Conservation (phyloP, 2,797 vertebrate genomes). For the Ctenosaura bakeri region DNA sequence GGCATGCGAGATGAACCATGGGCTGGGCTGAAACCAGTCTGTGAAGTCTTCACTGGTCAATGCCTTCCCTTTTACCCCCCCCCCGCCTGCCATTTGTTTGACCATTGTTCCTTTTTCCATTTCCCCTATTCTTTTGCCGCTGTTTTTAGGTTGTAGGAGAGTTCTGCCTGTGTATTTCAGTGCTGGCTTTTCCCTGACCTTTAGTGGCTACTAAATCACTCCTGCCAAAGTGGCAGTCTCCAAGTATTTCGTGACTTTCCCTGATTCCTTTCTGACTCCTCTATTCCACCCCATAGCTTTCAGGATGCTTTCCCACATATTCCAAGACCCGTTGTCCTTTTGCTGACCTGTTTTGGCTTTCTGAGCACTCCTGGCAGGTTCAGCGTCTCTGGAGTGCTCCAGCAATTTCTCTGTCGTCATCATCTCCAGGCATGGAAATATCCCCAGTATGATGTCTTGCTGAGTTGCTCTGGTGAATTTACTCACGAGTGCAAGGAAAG, state of each 20-base stretch:
- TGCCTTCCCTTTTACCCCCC: no score
- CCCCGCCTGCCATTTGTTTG: no score
- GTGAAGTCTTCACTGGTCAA: no score
- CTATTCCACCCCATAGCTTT: not conserved
- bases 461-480: not conserved
- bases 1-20: not conserved
- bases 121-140: not conserved
- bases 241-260: not conserved
- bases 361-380: not conserved
- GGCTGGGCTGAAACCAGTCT: no score
- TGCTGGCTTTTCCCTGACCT: not conserved
- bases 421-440: not conserved
- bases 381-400: not conserved
- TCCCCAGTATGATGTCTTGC: not conserved
- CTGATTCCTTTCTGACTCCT: not conserved
- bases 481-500: not conserved
- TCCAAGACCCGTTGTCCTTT: constrained; percentile 50
- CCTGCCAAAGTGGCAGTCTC: not conserved
- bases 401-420: not conserved
- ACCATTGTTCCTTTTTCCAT: not conserved
- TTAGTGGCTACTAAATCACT: not conserved
- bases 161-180: not conserved
- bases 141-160: not conserved
- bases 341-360: constrained; percentile 30
- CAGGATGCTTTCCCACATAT: not conserved